Conservation (phyloP, 1,140 invertebrate genomes). For the Cardiocondyla obscurior region DNA sequence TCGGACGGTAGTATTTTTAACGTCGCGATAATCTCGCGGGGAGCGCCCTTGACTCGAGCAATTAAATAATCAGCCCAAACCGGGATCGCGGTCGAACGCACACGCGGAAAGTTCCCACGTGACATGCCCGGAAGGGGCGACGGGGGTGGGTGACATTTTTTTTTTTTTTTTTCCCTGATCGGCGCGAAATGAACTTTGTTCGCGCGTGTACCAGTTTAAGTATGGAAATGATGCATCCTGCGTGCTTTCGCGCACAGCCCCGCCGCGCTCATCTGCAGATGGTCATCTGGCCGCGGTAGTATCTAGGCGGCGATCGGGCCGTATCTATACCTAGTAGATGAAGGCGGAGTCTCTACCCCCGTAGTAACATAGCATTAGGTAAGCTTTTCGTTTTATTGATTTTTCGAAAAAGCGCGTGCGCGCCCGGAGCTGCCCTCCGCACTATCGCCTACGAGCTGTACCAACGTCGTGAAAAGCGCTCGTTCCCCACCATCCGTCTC, state of each 20-base stretch:
- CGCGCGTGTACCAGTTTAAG: conserved; percentile 51
- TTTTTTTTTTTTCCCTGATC: conserved; percentile 51
- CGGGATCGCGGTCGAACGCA: not conserved
- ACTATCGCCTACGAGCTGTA: conserved; percentile 80
- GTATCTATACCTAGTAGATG: conserved; percentile 81
- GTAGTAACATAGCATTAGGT: conserved; percentile 82
- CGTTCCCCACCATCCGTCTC: conserved; percentile 38
- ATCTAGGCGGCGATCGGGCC: conserved; percentile 80
- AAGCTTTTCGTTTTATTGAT: conserved; percentile 85
- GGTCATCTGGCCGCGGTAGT: conserved; percentile 79
- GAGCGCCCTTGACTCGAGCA: not conserved
- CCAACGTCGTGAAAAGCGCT: conserved; percentile 70
- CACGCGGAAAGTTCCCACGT: conserved; percentile 25
- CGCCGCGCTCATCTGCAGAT: conserved; percentile 74
- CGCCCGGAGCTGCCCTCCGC: conserved; percentile 78
- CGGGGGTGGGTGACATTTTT: conserved; percentile 36
- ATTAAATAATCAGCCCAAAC: conserved; percentile 35
- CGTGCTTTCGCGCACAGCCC: conserved; percentile 27
- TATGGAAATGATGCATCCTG: conserved; percentile 67
- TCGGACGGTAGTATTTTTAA: not conserved
- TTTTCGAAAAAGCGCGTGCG: conserved; percentile 85
- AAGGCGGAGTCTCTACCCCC: conserved; percentile 83
- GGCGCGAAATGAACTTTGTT: conserved; percentile 49
- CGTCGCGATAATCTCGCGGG: not conserved
- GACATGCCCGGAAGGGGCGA: not conserved